Conservation (phyloP, 2,888 invertebrate genomes). For the Mythimna albipuncta region DNA sequence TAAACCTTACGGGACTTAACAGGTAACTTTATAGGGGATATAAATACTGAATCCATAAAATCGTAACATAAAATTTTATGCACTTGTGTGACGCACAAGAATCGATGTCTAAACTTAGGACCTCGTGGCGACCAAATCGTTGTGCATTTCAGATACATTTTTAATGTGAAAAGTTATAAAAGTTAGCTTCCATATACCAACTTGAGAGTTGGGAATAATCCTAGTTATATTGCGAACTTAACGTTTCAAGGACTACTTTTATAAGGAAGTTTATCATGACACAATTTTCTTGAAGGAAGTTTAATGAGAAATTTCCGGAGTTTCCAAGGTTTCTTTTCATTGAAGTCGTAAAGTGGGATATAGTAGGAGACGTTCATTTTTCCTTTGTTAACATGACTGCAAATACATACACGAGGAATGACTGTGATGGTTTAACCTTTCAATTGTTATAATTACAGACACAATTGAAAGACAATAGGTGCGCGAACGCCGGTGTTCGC, state of each 20-base stretch:
- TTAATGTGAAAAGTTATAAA: constrained; percentile 40
- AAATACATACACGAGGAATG: not conserved
- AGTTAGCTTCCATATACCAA: constrained; percentile 5
- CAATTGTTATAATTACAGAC: too few relatives aligned
- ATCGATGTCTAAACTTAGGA: constrained; percentile 24
- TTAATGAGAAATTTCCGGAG: constrained; percentile 13
- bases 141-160: constrained; percentile 21
- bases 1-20: constrained; percentile 34
- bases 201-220: constrained; percentile 25
- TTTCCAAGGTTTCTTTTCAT: constrained; percentile 20
- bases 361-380: not conserved
- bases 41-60: constrained; percentile 26
- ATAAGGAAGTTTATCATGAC: constrained; percentile 29
- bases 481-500: too few relatives aligned
- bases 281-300: constrained; percentile 26
- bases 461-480: too few relatives aligned
- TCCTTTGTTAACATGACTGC: not conserved
- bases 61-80: constrained; percentile 15
- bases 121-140: constrained; percentile 2
- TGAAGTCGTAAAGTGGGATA: constrained; percentile 7
- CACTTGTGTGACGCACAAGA: not conserved
- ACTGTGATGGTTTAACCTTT: not conserved
- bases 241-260: constrained; percentile 5
- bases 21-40: constrained; percentile 26
- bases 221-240: constrained; percentile 24